These are phyloP conservation scores for Porites cylindrica DNA, from an alignment of 92 coral and sea anemone species.

Conservation along the genomic window DNA sequence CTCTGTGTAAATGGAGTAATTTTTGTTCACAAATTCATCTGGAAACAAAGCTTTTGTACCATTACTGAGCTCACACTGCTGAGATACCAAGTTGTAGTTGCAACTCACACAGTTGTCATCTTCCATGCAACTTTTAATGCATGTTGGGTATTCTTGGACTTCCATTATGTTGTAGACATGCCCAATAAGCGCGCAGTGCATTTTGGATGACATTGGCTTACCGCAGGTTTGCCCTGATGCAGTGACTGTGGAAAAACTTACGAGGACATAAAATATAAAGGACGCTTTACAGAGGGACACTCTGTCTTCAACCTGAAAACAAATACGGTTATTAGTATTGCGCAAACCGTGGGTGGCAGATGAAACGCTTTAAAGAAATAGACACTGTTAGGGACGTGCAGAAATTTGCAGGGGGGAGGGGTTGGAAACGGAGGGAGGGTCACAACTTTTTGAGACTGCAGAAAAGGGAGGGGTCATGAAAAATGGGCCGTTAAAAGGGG, in stretches of 20 bases:
- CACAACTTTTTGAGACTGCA: too few species aligned
- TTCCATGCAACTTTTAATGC: slow-evolving; percentile 27
- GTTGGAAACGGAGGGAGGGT: too few species aligned
- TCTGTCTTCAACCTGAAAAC: not conserved
- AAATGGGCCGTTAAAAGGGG: too few species aligned
- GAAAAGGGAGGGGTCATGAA: too few species aligned
- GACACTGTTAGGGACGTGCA: too few species aligned
- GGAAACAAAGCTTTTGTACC: slow-evolving; percentile 35
- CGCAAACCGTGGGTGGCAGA: not conserved
- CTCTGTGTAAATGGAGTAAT: slow-evolving; percentile 46
- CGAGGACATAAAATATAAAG: not conserved
- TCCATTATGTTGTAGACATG: slow-evolving; percentile 26
- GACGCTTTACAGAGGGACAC: not conserved
- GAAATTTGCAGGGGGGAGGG: too few species aligned
- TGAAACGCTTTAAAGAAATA: too few species aligned
- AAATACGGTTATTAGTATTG: not conserved
- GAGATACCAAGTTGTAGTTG: slow-evolving; percentile 42
- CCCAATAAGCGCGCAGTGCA: slow-evolving; percentile 34
- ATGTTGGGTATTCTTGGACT: slow-evolving; percentile 34
- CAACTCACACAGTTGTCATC: slow-evolving; percentile 56
- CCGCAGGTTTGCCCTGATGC: slow-evolving; percentile 27
- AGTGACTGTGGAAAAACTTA: too few species aligned
- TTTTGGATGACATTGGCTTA: not conserved
- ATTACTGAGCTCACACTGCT: slow-evolving; percentile 40
- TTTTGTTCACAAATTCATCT: slow-evolving; percentile 9